A percentile compares a stretch with the other conserved stretches of the same genome.
These are phyloP conservation scores for Lycophotia porphyrea DNA, from an alignment of 2,888 invertebrate genomes.

Conservation along the genomic window DNA sequence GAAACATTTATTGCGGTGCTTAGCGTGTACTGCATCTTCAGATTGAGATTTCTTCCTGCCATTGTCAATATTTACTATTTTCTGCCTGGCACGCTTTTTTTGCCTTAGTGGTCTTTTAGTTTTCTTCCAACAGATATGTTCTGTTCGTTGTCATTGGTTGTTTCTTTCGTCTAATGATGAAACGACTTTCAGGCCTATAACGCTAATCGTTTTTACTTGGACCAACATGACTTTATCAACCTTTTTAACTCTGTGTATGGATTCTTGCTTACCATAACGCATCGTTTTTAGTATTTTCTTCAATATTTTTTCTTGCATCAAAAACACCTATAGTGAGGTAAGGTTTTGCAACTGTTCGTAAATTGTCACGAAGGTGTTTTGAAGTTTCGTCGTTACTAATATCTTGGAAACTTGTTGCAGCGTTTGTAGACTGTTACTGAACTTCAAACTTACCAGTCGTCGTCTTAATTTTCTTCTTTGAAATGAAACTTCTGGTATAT, in stretches of 20 bases:
- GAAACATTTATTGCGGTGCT: neutral
- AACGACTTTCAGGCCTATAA: neutral
- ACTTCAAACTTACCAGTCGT: constrained; percentile 15
- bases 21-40: no score
- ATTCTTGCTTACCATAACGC: neutral
- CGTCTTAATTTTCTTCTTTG: constrained; percentile 20
- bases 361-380: neutral
- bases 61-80: neutral
- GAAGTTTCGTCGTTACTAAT: constrained; percentile 16
- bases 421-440: neutral
- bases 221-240: no score
- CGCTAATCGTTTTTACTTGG: neutral
- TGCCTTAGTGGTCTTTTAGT: no score
- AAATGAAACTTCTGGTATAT: constrained; percentile 9
- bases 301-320: neutral
- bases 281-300: no score
- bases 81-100: no score
- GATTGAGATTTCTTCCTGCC: neutral
- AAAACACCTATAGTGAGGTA: neutral
- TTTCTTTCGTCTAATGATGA: no score
- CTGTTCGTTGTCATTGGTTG: no score
- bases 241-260: neutral
- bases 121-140: neutral
- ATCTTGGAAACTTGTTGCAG: constrained; percentile 18
- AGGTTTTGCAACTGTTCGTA: neutral